A percentile compares a stretch with the other conserved stretches of the same genome.
Conservation (phyloP, 30 jellyfish, hydroid and myxozoan species). For the Aurelia aurita complex sp. Pacific region DNA sequence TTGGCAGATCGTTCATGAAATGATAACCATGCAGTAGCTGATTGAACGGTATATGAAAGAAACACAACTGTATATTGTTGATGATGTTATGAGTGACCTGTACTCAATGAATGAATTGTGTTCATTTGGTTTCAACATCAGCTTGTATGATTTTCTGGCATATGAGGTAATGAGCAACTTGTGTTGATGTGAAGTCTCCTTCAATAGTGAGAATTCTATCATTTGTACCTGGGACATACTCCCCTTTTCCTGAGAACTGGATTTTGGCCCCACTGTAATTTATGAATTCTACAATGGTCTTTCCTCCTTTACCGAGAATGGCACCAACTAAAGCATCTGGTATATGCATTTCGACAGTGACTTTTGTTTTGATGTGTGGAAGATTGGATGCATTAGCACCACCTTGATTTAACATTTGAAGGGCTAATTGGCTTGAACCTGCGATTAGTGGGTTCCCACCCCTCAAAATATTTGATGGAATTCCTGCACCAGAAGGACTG, state of each 20-base stretch:
- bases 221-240: slow-evolving; percentile 95
- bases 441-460: slow-evolving; percentile 54
- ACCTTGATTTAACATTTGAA: slow-evolving; percentile 51
- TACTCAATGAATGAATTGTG: too few species aligned
- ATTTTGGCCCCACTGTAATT: slow-evolving; percentile 99
- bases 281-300: slow-evolving; percentile 91
- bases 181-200: slow-evolving; percentile 95
- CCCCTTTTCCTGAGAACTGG: slow-evolving; percentile 98
- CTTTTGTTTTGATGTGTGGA: slow-evolving; percentile 89
- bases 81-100: too few species aligned
- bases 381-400: slow-evolving; percentile 55
- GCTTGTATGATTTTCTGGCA: slow-evolving; percentile 97
- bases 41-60: too few species aligned
- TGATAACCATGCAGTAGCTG: too few species aligned
- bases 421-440: slow-evolving; percentile 57
- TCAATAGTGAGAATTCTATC: slow-evolving; percentile 94
- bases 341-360: slow-evolving; percentile 91
- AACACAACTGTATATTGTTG: too few species aligned
- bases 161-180: slow-evolving; percentile 91
- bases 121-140: slow-evolving; percentile 68
- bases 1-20: too few species aligned
- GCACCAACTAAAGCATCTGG: slow-evolving; percentile 97
- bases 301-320: slow-evolving; percentile 96
- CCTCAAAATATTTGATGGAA: slow-evolving; percentile 30
- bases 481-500: slow-evolving; percentile 45